Evolutionary conservation across 2,113 vertebrate genomes (phyloP), one percentile per base, ranked within the genome.

Genomic region (Rhynchopsitta pachyrhyncha): DNA sequence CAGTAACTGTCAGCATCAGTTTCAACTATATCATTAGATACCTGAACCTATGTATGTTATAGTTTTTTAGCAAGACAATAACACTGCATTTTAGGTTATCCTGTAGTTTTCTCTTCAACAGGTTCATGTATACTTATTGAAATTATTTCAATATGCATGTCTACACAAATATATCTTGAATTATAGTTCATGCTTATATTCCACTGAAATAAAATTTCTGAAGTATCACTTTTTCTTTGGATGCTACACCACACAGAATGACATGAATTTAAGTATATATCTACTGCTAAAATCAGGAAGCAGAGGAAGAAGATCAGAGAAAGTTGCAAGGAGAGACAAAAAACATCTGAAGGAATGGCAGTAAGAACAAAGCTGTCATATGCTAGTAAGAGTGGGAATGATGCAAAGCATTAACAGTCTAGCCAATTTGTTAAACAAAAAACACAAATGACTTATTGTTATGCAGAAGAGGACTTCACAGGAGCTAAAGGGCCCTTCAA

Each of bases 391-490:
- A 33, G 8, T 46, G 13, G 49, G 60, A 84, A 52, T 15, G 66
- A 7, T 24, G 23, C 11, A 89, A 69, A 81, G 6, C 29, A 79
- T 23, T 23, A 76, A 20, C 3, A 35, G 6, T 8, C 11, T 28
- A 18, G 3, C 4, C 14, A 75, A 82, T 42, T 1, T 44, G 16
- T 70, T 42, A n/a, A 57, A 69, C 2, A 2, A 75, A 86, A 89
- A 17, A 0, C 10, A 53, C 12, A 37, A 14, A 55, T 39, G 1
- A 24, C 7, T 3, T 62, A 4, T 35, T 64, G 2, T 42, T 55
- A 17, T 15, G 5, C 16, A 46, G 7, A 27, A 74, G 23, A 53
- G 1, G 23, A 73, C 29, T 12, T 24, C n/a, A n/a, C 11, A 24
- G 39, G 33, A 50, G 44, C 50, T 35, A 14, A 81, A 62, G 33